Evolutionary conservation across 1,140 invertebrate genomes (phyloP), one percentile per base, ranked within the genome.

Genomic region (Ips typographus): DNA sequence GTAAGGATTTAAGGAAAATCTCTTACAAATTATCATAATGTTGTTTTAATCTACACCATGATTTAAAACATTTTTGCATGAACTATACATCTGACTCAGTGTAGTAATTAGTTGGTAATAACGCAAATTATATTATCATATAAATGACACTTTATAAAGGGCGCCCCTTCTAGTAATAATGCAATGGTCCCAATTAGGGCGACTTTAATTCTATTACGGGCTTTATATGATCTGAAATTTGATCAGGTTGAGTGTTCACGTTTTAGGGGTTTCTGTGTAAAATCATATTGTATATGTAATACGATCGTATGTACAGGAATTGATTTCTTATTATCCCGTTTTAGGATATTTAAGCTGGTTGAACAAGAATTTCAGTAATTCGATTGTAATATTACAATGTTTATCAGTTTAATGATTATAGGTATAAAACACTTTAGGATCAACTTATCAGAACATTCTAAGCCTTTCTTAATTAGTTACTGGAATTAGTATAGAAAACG

Each of bases 131-230:
- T 53, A 66, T 66, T 66, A 66, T 44, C 64, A 66, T 66, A 66
- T 57, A 66, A 58, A 66, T 66, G 64, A 66, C 64, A 66, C 55
- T 40, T 66, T 66, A 66, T 58, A 38, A 40, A 39, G 53, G 64
- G 53, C n/a, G 8, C 37, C 55, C 40, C 40, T 58, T 61, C 62
- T n/a, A 37, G 39, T 3, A n/a, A 66, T 66, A 44, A 66, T 66
- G 64, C 41, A 63, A 52, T 39, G 53, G 39, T 56, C 39, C 64
- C 64, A 57, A 66, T 66, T 66, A 66, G 64, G 64, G 64, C 6
- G 64, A 66, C 55, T 55, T 66, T 58, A 66, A 66, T 66, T 66
- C 64, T 43, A 66, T 66, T 66, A 66, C 53, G 2, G 55, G 36
- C 53, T 66, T 39, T 66, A 66, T 58, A 66, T 66, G 64, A 58